phyloP scores from a whole-genome alignment of 2,797 vertebrate genomes.

The Cheirogaleus major region DNA sequence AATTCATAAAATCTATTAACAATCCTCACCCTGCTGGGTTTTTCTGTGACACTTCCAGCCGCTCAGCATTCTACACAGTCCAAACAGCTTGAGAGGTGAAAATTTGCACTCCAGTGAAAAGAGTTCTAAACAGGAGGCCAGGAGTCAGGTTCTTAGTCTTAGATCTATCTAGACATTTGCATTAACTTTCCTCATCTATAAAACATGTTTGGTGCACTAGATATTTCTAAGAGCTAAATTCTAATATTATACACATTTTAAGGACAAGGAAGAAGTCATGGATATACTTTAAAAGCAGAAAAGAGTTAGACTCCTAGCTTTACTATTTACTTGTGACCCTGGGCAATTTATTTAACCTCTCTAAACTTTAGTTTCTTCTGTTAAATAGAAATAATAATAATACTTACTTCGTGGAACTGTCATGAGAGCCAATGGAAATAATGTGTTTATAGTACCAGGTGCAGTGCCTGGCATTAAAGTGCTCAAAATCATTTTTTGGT shows the following conservation, averaged over 20 bases:
- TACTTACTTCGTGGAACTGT: background rate
- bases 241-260: background rate
- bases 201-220: background rate
- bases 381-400: background rate
- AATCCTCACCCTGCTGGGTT: constrained; percentile 56
- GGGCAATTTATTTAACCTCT: background rate
- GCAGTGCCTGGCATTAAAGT: background rate
- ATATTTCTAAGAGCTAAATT: background rate
- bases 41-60: constrained; percentile 47
- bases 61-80: constrained; percentile 17
- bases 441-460: background rate
- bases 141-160: background rate
- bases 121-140: constrained; percentile 30
- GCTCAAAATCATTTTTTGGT: background rate
- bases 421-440: background rate
- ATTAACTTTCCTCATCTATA: background rate
- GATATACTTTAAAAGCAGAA: background rate
- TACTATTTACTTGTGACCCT: background rate
- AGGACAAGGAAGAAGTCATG: background rate
- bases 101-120: constrained; percentile 31
- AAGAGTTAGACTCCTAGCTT: background rate
- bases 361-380: background rate
- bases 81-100: constrained; percentile 59
- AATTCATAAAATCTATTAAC: constrained; percentile 77
- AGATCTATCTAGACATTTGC: background rate